Evolutionary conservation across 2,797 vertebrate species (phyloP).

Genomic region (Otolemur crassicaudatus): DNA sequence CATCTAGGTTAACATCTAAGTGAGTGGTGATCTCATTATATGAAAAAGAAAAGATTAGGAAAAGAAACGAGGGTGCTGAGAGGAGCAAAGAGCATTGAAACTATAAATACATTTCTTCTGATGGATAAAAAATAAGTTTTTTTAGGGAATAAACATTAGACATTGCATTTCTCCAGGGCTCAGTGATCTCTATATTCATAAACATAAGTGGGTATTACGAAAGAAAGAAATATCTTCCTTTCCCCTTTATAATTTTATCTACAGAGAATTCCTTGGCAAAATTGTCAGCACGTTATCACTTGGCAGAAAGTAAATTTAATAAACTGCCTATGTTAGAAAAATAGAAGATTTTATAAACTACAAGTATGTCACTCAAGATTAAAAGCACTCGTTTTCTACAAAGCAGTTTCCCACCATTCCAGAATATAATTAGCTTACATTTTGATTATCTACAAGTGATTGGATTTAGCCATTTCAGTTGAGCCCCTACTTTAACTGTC

Average conservation of each 20-base stretch:
- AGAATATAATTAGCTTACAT: slow-evolving; percentile 81
- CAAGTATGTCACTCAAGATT: slow-evolving; percentile 79
- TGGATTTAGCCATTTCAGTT: slow-evolving; percentile 77
- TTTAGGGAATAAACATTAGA: slow-evolving; percentile 34
- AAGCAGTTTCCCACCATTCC: slow-evolving; percentile 72
- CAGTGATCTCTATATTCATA: slow-evolving; percentile 25
- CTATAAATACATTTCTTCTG: background rate
- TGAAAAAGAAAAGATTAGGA: background rate
- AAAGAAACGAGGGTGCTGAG: background rate
- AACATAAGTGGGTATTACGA: background rate
- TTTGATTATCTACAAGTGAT: slow-evolving; percentile 68
- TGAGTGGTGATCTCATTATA: background rate
- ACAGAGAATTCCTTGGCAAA: slow-evolving; percentile 73
- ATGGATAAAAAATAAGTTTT: background rate
- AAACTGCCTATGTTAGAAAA: slow-evolving; percentile 75
- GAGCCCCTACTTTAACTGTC: slow-evolving; percentile 70
- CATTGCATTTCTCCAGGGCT: background rate
- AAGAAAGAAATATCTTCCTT: slow-evolving; percentile 63
- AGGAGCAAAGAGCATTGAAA: background rate
- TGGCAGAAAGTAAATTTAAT: slow-evolving; percentile 78
- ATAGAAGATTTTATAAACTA: slow-evolving; percentile 76
- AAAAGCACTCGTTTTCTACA: slow-evolving; percentile 79
- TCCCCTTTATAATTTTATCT: slow-evolving; percentile 68
- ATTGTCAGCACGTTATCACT: slow-evolving; percentile 72
- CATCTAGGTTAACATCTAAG: slow-evolving; percentile 25